Evolutionary conservation across 2,113 vertebrate genomes (phyloP).

Genomic region (Chascanopsetta lugubris): DNA sequence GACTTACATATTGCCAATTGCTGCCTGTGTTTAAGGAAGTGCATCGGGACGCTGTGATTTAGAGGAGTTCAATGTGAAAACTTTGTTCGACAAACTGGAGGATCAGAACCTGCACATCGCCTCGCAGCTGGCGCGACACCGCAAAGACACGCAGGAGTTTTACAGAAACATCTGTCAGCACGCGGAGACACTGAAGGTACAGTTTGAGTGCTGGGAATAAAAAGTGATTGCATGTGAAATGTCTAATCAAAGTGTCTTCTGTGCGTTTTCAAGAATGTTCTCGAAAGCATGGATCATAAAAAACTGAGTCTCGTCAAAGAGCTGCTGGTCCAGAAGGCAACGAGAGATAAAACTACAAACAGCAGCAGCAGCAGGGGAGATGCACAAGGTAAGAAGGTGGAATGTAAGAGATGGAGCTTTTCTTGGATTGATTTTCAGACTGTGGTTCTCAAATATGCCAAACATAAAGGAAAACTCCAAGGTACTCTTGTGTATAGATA

Average conservation of each 20-base stretch:
- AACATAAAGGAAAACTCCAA: too few species aligned
- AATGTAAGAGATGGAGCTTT: not conserved
- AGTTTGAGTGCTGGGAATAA: conserved; percentile 29
- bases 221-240: not conserved
- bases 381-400: conserved; percentile 58
- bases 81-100: conserved; percentile 92
- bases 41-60: conserved; percentile 61
- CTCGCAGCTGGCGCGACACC: conserved; percentile 88
- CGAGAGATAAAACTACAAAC: conserved; percentile 44
- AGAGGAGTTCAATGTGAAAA: conserved; percentile 91
- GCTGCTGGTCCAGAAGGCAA: conserved; percentile 45
- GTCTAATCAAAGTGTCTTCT: not conserved
- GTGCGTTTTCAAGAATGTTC: conserved; percentile 73
- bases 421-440: too few species aligned
- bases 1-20: not conserved
- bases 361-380: conserved; percentile 32
- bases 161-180: conserved; percentile 83
- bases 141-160: conserved; percentile 85
- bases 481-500: too few species aligned
- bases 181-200: conserved; percentile 83
- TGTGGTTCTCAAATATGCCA: too few species aligned
- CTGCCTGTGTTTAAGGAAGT: conserved; percentile 66
- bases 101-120: conserved; percentile 93
- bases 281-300: conserved; percentile 78
- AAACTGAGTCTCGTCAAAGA: conserved; percentile 66